phyloP scores from a whole-genome alignment of 2,888 invertebrate genomes.

The Lysandra bellargus region DNA sequence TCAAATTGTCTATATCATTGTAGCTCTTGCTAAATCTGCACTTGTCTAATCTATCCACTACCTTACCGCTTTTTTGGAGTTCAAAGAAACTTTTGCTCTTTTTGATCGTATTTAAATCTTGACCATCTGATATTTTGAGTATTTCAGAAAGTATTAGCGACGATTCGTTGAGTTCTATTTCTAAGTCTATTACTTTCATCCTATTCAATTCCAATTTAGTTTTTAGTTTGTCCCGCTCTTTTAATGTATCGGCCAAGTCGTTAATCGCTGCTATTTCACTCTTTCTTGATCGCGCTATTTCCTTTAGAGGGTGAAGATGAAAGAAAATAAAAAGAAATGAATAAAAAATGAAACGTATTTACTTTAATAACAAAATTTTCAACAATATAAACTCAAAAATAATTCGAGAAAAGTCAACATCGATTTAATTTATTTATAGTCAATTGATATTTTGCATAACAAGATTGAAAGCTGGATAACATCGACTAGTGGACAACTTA shows the following conservation, averaged over 20 bases:
- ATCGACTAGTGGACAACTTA: constrained; percentile 76
- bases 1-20: constrained; percentile 59
- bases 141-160: constrained; percentile 76
- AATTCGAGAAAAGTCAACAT: constrained; percentile 67
- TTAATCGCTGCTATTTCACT: constrained; percentile 64
- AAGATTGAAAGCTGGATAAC: constrained; percentile 74
- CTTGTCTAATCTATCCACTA: constrained; percentile 79
- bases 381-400: constrained; percentile 71
- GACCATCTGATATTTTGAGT: constrained; percentile 69
- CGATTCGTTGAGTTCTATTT: constrained; percentile 76
- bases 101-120: constrained; percentile 61
- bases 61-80: constrained; percentile 80
- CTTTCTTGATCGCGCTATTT: constrained; percentile 65
- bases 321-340: constrained; percentile 58
- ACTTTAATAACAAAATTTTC: constrained; percentile 65
- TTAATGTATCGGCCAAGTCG: constrained; percentile 60
- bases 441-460: constrained; percentile 69
- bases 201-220: constrained; percentile 66
- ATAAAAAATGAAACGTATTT: constrained; percentile 56
- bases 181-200: constrained; percentile 74
- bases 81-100: constrained; percentile 73
- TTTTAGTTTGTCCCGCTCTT: constrained; percentile 62
- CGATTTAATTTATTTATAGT: constrained; percentile 57
- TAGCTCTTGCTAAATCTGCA: constrained; percentile 71
- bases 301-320: constrained; percentile 64